Evolutionary conservation across 2,797 vertebrate species (phyloP).

Genomic region (Aplochiton taeniatus): DNA sequence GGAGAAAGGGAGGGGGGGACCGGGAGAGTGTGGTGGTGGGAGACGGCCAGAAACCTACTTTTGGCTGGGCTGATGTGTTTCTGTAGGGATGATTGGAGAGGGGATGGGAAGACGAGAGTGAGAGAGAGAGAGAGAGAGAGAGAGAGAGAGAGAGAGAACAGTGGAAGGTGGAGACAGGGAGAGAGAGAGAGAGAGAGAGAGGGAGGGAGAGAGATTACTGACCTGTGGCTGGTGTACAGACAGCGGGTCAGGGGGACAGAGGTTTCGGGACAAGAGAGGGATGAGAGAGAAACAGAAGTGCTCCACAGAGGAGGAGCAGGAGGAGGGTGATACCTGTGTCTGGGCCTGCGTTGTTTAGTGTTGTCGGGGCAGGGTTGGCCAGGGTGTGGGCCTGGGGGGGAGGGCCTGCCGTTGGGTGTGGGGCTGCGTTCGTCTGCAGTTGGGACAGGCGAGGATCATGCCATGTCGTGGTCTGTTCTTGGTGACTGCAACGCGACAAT

Average conservation of each 20-base stretch:
- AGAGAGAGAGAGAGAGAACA: neutral
- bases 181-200: neutral
- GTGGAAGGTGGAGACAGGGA: neutral
- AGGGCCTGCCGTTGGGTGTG: constrained; percentile 67
- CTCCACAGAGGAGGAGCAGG: neutral
- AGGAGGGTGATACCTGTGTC: constrained; percentile 63
- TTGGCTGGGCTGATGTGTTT: constrained; percentile 2
- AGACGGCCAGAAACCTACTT: neutral
- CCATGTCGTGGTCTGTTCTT: constrained; percentile 95
- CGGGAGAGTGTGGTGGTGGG: neutral
- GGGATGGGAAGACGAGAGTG: neutral
- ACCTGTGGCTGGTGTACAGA: no score
- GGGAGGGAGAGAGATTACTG: no score
- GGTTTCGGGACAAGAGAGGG: neutral
- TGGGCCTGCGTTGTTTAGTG: constrained; percentile 57
- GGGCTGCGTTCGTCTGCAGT: constrained; percentile 84
- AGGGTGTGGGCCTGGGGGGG: constrained; percentile 66
- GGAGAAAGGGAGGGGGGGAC: constrained; percentile 6
- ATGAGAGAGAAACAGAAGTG: constrained; percentile 11
- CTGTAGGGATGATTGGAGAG: neutral
- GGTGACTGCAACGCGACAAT: constrained; percentile 75
- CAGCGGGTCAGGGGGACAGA: no score
- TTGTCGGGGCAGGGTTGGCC: constrained; percentile 64
- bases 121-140: neutral
- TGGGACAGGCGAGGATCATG: constrained; percentile 91